A percentile compares a stretch with the other conserved stretches of the same genome.
phyloP scores from a whole-genome alignment of 2,888 invertebrate species.

The Crossocerus cetratus region DNA sequence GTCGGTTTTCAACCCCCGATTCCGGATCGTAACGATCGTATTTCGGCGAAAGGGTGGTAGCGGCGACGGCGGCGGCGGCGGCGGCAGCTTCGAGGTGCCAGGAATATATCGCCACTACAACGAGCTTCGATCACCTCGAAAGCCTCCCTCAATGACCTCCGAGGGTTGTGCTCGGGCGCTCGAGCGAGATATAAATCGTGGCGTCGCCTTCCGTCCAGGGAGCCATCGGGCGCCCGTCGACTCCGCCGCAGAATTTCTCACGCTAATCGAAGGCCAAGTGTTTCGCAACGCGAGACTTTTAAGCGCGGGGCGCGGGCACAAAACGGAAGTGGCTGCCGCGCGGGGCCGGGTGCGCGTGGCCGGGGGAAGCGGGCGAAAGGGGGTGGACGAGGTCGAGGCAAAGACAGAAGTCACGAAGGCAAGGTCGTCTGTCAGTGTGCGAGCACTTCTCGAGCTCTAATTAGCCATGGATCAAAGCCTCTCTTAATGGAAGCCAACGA shows the following conservation, averaged over 20 bases:
- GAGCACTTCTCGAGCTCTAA: conserved; percentile 50
- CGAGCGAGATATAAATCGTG: conserved; percentile 51
- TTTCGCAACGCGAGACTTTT: not conserved
- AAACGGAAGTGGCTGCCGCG: not conserved
- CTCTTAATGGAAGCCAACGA: conserved; percentile 58
- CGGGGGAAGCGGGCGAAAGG: not conserved
- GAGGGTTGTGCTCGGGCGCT: conserved; percentile 26
- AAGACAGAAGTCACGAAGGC: conserved; percentile 13
- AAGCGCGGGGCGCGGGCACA: not conserved
- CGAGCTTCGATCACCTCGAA: conserved; percentile 58
- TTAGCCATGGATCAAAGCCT: conserved; percentile 60
- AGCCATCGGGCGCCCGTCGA: conserved; percentile 6
- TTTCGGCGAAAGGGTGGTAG: conserved; percentile 39
- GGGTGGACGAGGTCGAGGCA: conserved; percentile 2
- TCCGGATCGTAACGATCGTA: conserved; percentile 53
- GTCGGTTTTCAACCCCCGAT: conserved; percentile 48
- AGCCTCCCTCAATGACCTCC: conserved; percentile 55
- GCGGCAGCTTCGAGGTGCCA: conserved; percentile 40
- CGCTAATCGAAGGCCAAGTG: conserved; percentile 24
- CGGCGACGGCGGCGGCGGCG: conserved; percentile 21
- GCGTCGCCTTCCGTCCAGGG: conserved; percentile 14
- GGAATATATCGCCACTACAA: conserved; percentile 54
- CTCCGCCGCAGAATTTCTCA: conserved; percentile 23
- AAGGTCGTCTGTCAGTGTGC: conserved; percentile 14
- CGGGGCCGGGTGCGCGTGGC: too few relatives aligned